Base-by-base conservation (phyloP, 2,113 vertebrate genomes). In the Aleadryas rufinucha region DNA sequence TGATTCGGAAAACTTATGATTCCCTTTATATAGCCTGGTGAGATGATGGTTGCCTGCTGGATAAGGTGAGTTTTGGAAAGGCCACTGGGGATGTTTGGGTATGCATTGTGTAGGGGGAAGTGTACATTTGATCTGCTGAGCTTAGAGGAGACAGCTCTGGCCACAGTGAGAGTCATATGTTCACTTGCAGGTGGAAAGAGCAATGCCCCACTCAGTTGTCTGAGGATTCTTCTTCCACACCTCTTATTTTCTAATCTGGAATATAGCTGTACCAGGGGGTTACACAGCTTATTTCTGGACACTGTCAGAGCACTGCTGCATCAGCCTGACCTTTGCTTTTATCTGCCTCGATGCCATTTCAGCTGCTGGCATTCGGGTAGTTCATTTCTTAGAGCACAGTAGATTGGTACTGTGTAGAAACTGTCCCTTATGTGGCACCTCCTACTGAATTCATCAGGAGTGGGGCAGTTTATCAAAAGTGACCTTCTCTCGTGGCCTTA, bases 1-100 rank as follows among this genome's bases (percentile, higher is more conserved):
- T 35, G 54, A 91, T 10, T 93, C 2, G 5, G 75, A 68, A 93
- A 93, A 88, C 50, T 80, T 95, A n/a, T 6, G 57, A 89, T 79
- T 96, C 45, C 42, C 31, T 89, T 78, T 85, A 30, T 83, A 47
- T 39, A 80, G 54, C 1, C 12, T 93, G 69, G 12, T 80, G 79
- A 77, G 52, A 20, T 63, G 66, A 70, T 90, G 54, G 30, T 27
- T 92, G 63, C 12, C 28, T 3, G 1, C 35, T 6, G 4, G 74
- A 31, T 66, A 61, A 74, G 66, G 83, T 88, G 47, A 91, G 22
- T 78, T 91, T 95, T 87, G 76, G 56, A 45, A 59, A 59, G 39
- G 22, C 16, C 19, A 16, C 14, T 23, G 21, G 13, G 13, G 18
- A 20, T 90, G 39, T 18, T 77, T 69, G 66, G 71, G 59, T 41